A percentile compares a stretch with the other conserved stretches of the same genome.
Conservation (phyloP, 2,797 vertebrate species). For the Sus cebifrons region DNA sequence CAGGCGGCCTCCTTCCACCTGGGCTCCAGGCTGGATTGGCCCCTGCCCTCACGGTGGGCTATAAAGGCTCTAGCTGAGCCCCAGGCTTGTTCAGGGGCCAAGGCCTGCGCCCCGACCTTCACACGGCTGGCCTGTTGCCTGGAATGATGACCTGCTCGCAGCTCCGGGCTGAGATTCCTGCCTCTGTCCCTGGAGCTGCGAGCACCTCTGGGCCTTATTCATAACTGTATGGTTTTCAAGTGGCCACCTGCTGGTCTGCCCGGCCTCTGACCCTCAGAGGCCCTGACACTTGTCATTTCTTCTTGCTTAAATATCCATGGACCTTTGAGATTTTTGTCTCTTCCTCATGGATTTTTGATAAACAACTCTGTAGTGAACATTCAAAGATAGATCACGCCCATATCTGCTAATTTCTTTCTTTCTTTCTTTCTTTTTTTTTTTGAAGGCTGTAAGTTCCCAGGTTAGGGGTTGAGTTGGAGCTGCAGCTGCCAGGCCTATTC, state of each 20-base stretch:
- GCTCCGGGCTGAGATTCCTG: not conserved
- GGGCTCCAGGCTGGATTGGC: not conserved
- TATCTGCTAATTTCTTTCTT: not conserved
- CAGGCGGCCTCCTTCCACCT: not conserved
- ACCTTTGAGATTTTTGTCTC: not conserved
- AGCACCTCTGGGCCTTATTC: not conserved
- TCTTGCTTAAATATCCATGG: not conserved
- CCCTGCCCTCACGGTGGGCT: not conserved
- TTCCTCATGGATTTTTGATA: not conserved
- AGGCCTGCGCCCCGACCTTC: not conserved
- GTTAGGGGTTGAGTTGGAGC: too few relatives aligned
- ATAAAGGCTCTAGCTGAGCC: not conserved
- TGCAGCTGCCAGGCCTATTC: too few relatives aligned
- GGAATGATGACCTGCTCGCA: not conserved
- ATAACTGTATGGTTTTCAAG: not conserved
- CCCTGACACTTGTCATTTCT: not conserved
- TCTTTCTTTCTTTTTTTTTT: too few relatives aligned
- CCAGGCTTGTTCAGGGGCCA: not conserved
- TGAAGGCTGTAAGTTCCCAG: too few relatives aligned
- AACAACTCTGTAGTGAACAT: not conserved
- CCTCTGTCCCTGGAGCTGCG: not conserved
- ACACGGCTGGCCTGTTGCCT: not conserved
- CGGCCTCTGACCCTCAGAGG: not conserved
- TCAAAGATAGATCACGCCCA: not conserved
- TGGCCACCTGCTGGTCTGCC: not conserved